Conservation (phyloP, 2,113 vertebrate species). For the Ptychochromis oligacanthus region DNA sequence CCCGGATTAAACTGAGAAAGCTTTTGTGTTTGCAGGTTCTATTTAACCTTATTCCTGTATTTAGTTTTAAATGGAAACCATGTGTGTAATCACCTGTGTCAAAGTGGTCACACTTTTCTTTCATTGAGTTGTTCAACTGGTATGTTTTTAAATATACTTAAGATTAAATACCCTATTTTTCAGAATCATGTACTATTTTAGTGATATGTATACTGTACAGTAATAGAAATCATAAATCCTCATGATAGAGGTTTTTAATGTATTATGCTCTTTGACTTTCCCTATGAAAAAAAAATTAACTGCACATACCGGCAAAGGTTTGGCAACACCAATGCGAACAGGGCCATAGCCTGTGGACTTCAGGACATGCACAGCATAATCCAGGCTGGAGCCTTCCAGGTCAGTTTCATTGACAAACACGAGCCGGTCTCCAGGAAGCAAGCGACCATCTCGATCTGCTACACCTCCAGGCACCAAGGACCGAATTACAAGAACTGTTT, state of each 20-base stretch:
- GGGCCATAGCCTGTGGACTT: slow-evolving; percentile 87
- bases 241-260: not conserved
- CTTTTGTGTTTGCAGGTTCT: not conserved
- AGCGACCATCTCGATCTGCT: slow-evolving; percentile 88
- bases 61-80: not conserved
- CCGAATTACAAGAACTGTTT: slow-evolving; percentile 93
- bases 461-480: slow-evolving; percentile 92
- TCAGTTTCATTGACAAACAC: slow-evolving; percentile 91
- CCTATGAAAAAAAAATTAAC: not conserved
- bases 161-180: not conserved
- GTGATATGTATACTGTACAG: not conserved
- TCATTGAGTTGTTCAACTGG: not conserved
- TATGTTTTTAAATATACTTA: not conserved
- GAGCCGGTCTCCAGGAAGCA: slow-evolving; percentile 93
- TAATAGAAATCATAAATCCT: not conserved
- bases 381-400: slow-evolving; percentile 89
- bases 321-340: slow-evolving; percentile 90
- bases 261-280: too few relatives aligned
- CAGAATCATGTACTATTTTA: too few relatives aligned
- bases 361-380: slow-evolving; percentile 90
- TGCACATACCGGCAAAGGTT: slow-evolving; percentile 89
- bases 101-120: not conserved
- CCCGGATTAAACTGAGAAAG: not conserved
- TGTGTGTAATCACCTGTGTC: not conserved
- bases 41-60: not conserved